Percentiles rank a stretch among this genome's conserved stretches.
Conservation (phyloP, 2,888 invertebrate species). For the Myopa testacea region DNA sequence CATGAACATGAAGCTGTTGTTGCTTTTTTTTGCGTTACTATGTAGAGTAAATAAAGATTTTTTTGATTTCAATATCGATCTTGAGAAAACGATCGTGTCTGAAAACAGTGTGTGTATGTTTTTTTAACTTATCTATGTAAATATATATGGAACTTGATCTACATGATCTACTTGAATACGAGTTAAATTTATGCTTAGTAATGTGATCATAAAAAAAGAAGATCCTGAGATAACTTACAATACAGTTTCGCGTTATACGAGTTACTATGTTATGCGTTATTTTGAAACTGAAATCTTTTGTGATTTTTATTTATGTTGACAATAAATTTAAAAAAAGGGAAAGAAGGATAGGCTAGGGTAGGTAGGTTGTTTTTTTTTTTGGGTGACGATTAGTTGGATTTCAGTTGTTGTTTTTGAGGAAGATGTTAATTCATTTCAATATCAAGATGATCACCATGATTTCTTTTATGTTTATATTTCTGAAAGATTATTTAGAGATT, state of each 20-base stretch:
- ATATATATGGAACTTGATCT: background rate
- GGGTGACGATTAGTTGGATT: no score
- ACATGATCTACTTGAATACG: background rate
- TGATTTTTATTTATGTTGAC: background rate
- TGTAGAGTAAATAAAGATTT: constrained; percentile 14
- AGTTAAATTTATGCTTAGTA: background rate
- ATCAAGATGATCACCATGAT: background rate
- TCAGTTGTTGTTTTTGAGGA: background rate
- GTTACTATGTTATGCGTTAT: no score
- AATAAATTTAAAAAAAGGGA: constrained; percentile 1
- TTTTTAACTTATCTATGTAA: background rate
- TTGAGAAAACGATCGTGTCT: background rate
- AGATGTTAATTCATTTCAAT: background rate
- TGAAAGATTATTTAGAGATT: no score
- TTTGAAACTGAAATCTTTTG: no score
- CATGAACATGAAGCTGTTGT: background rate
- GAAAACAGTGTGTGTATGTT: constrained; percentile 8
- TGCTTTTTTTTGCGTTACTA: background rate
- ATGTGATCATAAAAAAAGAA: constrained; percentile 2
- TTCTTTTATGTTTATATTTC: no score
- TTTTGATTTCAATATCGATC: constrained; percentile 19
- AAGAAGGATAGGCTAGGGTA: background rate
- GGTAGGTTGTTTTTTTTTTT: background rate
- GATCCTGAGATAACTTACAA: constrained; percentile 6
- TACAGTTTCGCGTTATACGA: background rate